Evolutionary conservation across 1,140 invertebrate species (phyloP), one percentile per base, ranked within the genome.

Genomic region (Helicoverpa armigera): DNA sequence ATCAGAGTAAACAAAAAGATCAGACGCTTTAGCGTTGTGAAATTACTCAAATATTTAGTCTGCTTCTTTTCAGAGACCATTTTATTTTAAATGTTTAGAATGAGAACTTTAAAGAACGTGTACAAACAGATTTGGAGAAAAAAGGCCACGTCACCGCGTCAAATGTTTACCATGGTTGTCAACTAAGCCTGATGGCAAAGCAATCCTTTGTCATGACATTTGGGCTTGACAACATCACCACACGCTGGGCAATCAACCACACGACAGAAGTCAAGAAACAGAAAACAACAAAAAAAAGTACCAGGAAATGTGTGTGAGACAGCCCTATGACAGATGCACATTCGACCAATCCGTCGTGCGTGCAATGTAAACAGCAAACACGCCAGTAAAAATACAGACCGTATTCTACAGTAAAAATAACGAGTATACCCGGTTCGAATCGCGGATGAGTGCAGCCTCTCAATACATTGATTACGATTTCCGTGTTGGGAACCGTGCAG

Each of bases 351-450:
- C 72, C 73, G 16, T 72, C 73, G 75, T 77, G 83, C 79, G 83
- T 83, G 77, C 81, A 78, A 51, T 83, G 85, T 82, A 85, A 87
- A 87, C 74, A 83, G 82, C 83, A 82, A 85, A 83, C 82, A 83
- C 80, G 83, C 60, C 56, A 54, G 82, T 81, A 87, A 85, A 87
- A 85, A 83, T 82, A 82, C 77, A 79, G 70, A 73, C 23, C n/a
- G 58, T 51, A 67, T 79, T 35, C 54, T 74, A 76, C 67, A 60
- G 56, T 67, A 77, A 76, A 82, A 83, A 77, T 83, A 82, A 74
- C 51, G 77, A 76, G 69, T 35, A 73, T 14, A 35, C 31, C 50
- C 69, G 51, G 35, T 18, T 48, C 73, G 60, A 56, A 29, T 54
- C 72, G 51, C 78, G 79, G 73, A 77, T 78, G 78, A 83, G 79